Evolutionary conservation across 2,888 invertebrate species (phyloP).

Genomic region (Oasisia sp.): DNA sequence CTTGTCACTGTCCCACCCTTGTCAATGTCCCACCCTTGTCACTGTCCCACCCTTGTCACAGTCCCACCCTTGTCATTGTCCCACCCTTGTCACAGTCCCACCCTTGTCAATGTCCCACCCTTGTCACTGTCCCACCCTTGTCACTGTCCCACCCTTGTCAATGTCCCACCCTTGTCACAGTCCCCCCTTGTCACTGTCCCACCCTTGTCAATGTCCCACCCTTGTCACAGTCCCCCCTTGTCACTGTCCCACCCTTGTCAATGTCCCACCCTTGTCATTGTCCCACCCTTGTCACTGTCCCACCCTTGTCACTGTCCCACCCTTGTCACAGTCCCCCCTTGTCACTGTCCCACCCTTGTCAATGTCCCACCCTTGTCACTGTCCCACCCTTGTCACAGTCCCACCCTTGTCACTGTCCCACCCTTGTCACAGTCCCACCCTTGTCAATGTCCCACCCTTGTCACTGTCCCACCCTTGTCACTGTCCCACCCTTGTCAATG

Average conservation of each 20-base stretch:
- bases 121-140: neutral
- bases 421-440: too few relatives aligned
- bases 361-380: neutral
- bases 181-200: conserved; percentile 46
- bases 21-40: neutral
- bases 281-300: neutral
- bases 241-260: too few relatives aligned
- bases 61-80: too few relatives aligned
- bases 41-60: neutral
- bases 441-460: too few relatives aligned
- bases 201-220: neutral
- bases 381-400: neutral
- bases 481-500: neutral
- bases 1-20: conserved; percentile 45
- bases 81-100: neutral
- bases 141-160: neutral
- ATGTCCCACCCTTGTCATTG: too few relatives aligned
- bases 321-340: too few relatives aligned
- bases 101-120: neutral
- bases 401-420: neutral
- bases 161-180: conserved; percentile 17
- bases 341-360: neutral
- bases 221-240: conserved; percentile 42
- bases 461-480: neutral
- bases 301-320: neutral